These are phyloP conservation scores for Catharus minimus DNA, from an alignment of 2,113 vertebrate species.

Conservation along the genomic window DNA sequence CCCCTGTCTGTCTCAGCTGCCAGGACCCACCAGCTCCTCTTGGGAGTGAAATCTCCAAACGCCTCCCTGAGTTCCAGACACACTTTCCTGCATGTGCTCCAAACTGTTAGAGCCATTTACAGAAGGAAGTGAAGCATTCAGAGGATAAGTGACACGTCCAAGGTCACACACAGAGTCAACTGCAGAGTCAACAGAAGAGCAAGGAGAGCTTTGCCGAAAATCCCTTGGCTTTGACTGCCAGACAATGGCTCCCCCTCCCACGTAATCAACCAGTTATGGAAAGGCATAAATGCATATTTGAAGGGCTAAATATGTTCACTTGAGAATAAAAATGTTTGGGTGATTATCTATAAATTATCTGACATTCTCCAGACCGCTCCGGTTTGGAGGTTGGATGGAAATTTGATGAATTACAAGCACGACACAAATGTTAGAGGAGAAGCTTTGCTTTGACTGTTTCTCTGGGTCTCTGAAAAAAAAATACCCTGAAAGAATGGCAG, in stretches of 20 bases:
- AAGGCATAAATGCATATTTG: constrained; percentile 48
- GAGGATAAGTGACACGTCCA: constrained; percentile 47
- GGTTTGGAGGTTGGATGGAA: constrained; percentile 24
- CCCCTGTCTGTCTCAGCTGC: neutral
- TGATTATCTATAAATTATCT: constrained; percentile 54
- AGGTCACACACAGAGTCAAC: constrained; percentile 59
- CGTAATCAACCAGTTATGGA: constrained; percentile 55
- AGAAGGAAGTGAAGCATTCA: constrained; percentile 56
- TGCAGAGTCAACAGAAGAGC: constrained; percentile 54
- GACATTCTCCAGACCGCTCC: constrained; percentile 46
- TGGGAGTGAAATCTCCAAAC: neutral
- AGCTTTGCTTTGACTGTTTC: constrained; percentile 24
- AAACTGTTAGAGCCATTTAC: constrained; percentile 5
- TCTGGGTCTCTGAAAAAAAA: neutral
- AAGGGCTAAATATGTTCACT: constrained; percentile 36
- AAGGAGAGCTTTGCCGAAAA: constrained; percentile 50
- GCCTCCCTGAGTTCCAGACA: neutral
- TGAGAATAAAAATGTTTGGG: constrained; percentile 51
- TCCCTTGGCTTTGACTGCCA: constrained; percentile 61
- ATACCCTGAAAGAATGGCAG: neutral
- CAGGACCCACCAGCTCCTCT: neutral
- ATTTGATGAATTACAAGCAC: constrained; percentile 53
- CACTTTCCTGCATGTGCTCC: neutral
- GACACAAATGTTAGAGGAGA: neutral
- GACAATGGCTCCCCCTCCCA: constrained; percentile 67